A percentile compares a stretch with the other conserved stretches of the same genome.
These are phyloP conservation scores for Ceratotherium simum DNA, from an alignment of 2,113 vertebrate species.

Conservation along the genomic window DNA sequence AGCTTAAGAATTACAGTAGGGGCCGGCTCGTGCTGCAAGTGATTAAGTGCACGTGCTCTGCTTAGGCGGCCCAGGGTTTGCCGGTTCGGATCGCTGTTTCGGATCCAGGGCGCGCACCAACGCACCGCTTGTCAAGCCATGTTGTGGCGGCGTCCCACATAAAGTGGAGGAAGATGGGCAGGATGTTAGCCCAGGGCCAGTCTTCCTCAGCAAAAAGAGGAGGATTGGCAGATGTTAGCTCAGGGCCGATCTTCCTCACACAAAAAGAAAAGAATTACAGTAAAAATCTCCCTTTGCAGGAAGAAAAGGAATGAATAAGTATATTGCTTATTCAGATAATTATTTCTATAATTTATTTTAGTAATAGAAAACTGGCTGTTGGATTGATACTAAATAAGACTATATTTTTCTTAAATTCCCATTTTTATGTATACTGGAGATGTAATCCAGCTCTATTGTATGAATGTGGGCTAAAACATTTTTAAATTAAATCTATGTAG, in stretches of 20 bases:
- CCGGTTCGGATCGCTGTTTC: too few species aligned
- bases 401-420: background rate
- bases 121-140: too few species aligned
- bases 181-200: too few species aligned
- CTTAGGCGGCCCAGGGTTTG: too few species aligned
- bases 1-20: background rate
- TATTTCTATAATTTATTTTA: slow-evolving; percentile 13
- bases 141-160: too few species aligned
- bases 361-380: background rate
- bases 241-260: too few species aligned
- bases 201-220: too few species aligned
- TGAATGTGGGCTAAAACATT: background rate
- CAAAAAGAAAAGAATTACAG: background rate
- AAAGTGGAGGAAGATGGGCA: too few species aligned
- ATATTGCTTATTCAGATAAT: background rate
- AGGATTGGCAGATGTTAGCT: too few species aligned
- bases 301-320: background rate
- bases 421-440: background rate
- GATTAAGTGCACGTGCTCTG: too few species aligned
- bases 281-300: background rate
- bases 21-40: too few species aligned
- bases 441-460: background rate
- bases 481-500: slow-evolving; percentile 19
- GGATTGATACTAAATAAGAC: background rate
- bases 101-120: too few species aligned